Evolutionary conservation across 2,113 vertebrate genomes (phyloP), one percentile per base, ranked within the genome.

Genomic region (Ciconia boyciana): DNA sequence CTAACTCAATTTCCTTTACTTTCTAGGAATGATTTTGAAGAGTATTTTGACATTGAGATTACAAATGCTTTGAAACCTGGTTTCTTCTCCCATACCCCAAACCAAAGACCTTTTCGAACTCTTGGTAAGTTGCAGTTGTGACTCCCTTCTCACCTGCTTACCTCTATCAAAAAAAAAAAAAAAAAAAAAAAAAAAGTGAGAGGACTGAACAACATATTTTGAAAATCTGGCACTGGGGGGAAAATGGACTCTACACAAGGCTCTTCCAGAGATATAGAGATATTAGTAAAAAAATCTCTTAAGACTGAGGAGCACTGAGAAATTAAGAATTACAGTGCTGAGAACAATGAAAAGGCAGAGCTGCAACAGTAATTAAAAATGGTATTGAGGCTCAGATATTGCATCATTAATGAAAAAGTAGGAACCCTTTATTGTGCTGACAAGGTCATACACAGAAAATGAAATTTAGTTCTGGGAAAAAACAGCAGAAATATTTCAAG

Each of bases 61-160:
- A 99, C 99, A 61, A 99, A 99, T n/a, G 99, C 99, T 83, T 95
- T 99, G 95, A 99, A 99, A 97, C 99, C 99, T 68, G 99, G 99
- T 24, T 99, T 99, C 98, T 99, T 99, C 98, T 99, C 99, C 17
- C 97, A 99, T 87, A 97, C 98, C 24, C 99, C 99, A 84, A 99
- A 98, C 83, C 99, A 99, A 97, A 99, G 99, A 95, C 98, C 99
- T 68, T 99, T 99, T 94, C 97, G 98, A 95, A 99, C 98, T 39
- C 98, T 99, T 10, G 98, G 99, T 99, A 97, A 99, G 98, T 98
- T 84, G 43, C 48, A 85, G 65, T 36, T 16, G 1, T 71, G 39
- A 39, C 5, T 88, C 17, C 18, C 43, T 92, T 93, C 52, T 85
- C 68, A 36, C 52, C 34, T 58, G 20, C 43, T 93, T 69, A 20